A percentile compares a stretch with the other conserved stretches of the same genome.
Conservation (phyloP, 2,797 vertebrate genomes). For the Anas acuta region DNA sequence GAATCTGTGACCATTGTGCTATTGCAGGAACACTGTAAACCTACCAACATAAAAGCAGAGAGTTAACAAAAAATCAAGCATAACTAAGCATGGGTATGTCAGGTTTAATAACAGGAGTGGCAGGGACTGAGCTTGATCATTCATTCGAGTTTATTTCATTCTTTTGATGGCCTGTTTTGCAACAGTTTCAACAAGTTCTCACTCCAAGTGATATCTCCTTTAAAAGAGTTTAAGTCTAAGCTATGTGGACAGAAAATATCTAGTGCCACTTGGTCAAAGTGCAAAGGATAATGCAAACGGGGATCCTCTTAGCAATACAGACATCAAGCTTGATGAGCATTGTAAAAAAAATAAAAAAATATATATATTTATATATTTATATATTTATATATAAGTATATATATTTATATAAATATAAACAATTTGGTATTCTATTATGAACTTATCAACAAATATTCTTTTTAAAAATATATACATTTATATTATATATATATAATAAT, state of each 20-base stretch:
- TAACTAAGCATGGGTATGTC: background rate
- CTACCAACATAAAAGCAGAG: background rate
- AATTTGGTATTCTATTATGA: background rate
- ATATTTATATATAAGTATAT: no score
- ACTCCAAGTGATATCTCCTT: background rate
- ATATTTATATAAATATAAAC: background rate
- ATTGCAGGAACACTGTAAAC: background rate
- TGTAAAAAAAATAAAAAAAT: background rate
- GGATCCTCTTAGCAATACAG: background rate
- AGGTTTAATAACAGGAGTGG: background rate
- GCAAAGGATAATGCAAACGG: background rate
- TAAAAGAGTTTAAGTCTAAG: background rate
- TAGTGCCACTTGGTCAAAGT: background rate
- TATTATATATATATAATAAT: background rate
- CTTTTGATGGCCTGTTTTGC: background rate
- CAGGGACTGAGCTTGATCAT: background rate
- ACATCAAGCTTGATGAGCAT: background rate
- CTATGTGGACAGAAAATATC: rapidly evolving
- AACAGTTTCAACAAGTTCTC: background rate
- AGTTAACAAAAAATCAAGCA: background rate
- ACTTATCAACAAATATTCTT: background rate
- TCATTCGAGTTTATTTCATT: background rate
- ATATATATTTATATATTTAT: background rate
- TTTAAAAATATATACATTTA: background rate
- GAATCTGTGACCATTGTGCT: background rate